Percentiles rank a stretch among this genome's conserved stretches.
These are phyloP conservation scores for Drosophila putrida DNA, from an alignment of 2,888 invertebrate species.

Conservation along the genomic window DNA sequence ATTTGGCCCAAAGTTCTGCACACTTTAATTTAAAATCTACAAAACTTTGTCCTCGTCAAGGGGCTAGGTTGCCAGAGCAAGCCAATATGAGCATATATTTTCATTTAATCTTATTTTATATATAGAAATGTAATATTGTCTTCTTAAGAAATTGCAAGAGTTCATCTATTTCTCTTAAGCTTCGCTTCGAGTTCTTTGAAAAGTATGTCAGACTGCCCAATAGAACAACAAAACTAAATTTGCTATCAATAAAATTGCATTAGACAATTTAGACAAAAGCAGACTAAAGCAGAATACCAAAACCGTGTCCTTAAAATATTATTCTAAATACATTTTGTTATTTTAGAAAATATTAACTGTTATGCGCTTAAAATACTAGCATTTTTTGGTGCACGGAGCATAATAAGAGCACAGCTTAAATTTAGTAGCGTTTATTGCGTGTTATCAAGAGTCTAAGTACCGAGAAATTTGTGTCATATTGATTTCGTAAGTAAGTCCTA, in stretches of 20 bases:
- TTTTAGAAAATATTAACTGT: too few species aligned
- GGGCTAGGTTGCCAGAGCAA: constrained; percentile 4
- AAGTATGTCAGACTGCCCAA: not conserved
- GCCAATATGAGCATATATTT: not conserved
- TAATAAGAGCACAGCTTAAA: not conserved
- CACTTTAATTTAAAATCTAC: constrained; percentile 11
- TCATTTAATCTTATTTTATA: not conserved
- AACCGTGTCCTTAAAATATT: too few species aligned
- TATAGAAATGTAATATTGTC: not conserved
- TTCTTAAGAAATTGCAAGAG: not conserved
- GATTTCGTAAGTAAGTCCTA: constrained; percentile 22
- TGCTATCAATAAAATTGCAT: not conserved
- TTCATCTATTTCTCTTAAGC: not conserved
- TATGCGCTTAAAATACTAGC: not conserved
- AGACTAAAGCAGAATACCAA: too few species aligned
- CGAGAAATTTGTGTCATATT: constrained; percentile 18
- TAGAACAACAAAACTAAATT: too few species aligned
- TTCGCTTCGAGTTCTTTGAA: not conserved
- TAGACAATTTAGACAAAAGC: not conserved
- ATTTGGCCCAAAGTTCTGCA: constrained; percentile 15
- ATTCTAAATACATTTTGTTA: too few species aligned
- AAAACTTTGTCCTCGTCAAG: constrained; percentile 2
- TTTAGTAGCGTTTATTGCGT: constrained; percentile 3
- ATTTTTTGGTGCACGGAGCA: not conserved
- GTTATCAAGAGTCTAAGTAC: not conserved